These are phyloP conservation scores for Drosophila lini DNA, from an alignment of 1,140 invertebrate species.

Conservation along the genomic window DNA sequence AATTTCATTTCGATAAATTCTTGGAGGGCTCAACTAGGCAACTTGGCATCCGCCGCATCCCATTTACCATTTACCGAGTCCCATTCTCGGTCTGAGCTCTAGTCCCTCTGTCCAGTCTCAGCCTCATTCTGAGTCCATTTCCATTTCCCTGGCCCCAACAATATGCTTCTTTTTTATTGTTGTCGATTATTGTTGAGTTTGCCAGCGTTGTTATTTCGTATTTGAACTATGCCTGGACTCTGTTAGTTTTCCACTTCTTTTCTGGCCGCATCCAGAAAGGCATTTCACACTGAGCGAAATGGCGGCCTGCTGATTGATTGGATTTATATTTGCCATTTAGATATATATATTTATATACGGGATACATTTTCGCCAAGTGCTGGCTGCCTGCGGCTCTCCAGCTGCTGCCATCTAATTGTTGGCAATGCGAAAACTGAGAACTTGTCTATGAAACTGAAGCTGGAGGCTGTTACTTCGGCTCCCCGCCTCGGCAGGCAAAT, in stretches of 20 bases:
- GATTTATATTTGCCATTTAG: neutral
- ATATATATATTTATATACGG: neutral
- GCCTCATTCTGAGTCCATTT: conserved; percentile 17
- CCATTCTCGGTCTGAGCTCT: neutral
- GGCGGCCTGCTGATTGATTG: neutral
- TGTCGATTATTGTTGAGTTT: conserved; percentile 70
- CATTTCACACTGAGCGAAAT: conserved; percentile 30
- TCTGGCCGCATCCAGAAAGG: conserved; percentile 5
- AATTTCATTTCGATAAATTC: conserved; percentile 63
- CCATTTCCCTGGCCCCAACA: conserved; percentile 24
- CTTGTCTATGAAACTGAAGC: conserved; percentile 56
- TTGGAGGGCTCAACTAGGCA: conserved; percentile 43
- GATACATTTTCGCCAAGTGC: conserved; percentile 25
- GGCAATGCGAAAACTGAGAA: conserved; percentile 75
- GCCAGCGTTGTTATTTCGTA: conserved; percentile 42
- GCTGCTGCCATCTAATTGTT: conserved; percentile 80
- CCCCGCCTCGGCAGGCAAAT: conserved; percentile 56
- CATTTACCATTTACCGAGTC: conserved; percentile 7
- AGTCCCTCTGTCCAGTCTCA: neutral
- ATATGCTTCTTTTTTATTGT: conserved; percentile 66
- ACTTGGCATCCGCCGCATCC: conserved; percentile 31
- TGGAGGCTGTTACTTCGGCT: conserved; percentile 26
- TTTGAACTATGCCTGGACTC: conserved; percentile 49
- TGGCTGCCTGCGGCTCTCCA: conserved; percentile 39
- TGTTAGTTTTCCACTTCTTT: conserved; percentile 48